Base-by-base conservation (phyloP, 2,113 vertebrate genomes). In the Erythrolamprus reginae region DNA sequence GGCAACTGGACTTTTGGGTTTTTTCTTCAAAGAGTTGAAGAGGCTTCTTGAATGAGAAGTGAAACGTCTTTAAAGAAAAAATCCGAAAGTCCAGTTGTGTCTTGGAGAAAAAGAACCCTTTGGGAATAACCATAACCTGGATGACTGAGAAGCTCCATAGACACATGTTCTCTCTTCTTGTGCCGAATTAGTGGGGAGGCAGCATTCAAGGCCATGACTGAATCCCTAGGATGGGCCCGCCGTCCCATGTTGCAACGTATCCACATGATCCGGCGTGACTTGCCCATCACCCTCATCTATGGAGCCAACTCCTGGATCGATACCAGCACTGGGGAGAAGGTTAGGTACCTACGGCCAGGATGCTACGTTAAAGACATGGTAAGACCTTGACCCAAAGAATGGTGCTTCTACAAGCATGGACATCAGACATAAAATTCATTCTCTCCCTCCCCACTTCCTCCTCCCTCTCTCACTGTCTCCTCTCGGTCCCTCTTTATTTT, bases 191-290 rank as follows among this genome's bases (percentile, higher is more conserved):
- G 98, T 87, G 98, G 98, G 5, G 98, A 99, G 93, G 97, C 98
- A 0, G 98, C 98, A 17, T 99, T 99, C 96, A 97, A 98, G 93
- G 97, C 97, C 92, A 97, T 99, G 98, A 96, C 97, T 5, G 97
- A 98, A 94, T 97, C 97, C 51, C 96, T 99, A 0, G 98, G 98
- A 84, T 99, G 98, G 98, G 98, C 98, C 3, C 98, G 98, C 95
- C 97, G 97, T 55, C 98, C 98, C 28, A 99, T 99, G 98, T 91
- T 98, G 92, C 96, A 98, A 3, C 95, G 98, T n/a, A 96, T 99
- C 89, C 95, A 98, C 92, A 94, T 97, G 90, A 97, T 99, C 91
- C 96, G 97, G 5, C 94, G 96, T 84, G 97, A 97, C 26, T 94
- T 98, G 92, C 98, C 98, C 0, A 95, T 99, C 94, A 98, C 97